Evolutionary conservation across 1,140 invertebrate genomes (phyloP), one percentile per base, ranked within the genome.

Genomic region (Spodoptera frugiperda): DNA sequence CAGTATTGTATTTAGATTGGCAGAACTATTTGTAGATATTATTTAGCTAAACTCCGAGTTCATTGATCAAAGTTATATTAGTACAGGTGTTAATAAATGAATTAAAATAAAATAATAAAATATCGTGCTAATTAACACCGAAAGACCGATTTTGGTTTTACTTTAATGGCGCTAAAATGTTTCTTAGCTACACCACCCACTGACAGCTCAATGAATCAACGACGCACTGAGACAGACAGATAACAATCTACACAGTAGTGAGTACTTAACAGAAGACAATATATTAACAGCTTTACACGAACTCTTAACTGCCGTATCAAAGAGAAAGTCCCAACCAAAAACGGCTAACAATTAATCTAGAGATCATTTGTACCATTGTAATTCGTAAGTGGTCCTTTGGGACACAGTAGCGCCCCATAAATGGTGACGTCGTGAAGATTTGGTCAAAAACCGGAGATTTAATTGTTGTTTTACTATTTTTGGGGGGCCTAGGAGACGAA

Each of bases 321-420:
- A 67, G 63, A 67, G 63, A 67, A 67, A 67, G 63, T 49, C 39
- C 0, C 63, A 11, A 25, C 63, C 44, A 67, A 67, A 67, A 49
- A 67, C 44, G 63, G 63, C 63, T 67, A 67, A 67, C 63, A 67
- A 67, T 67, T 67, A 67, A 67, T 67, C 63, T 67, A 21, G 46
- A 63, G 25, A 67, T 67, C 63, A 48, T 49, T 67, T 67, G 21
- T 48, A 49, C 19, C 63, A 67, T 67, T 67, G 63, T 67, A 67
- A 67, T 67, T 21, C 63, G 17, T 49, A 67, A 67, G 63, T 67
- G 63, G 63, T 67, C 63, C 63, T 67, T 67, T 15, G 5, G 19
- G 15, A 67, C 63, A 67, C 63, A 49, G 63, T 67, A 67, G 63
- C 63, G 49, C 17, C 17, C 63, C 63, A 14, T 49, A 67, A 49